phyloP scores from a whole-genome alignment of 2,888 invertebrate genomes.

The Uloborus plumipes region DNA sequence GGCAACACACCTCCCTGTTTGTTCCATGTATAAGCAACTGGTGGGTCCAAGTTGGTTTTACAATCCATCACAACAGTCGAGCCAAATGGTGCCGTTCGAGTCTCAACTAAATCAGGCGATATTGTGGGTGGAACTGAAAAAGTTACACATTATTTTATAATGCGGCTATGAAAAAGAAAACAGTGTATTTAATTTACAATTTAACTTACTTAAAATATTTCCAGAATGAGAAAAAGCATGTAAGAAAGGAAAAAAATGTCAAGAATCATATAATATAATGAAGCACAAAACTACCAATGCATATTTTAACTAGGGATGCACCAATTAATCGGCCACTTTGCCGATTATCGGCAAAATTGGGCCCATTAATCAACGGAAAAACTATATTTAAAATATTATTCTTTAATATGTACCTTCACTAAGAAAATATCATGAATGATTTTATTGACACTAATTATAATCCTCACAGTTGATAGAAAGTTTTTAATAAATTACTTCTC shows the following conservation, averaged over 20 bases:
- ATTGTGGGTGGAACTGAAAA: constrained; percentile 61
- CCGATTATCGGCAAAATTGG: no score
- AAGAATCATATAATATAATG: background rate
- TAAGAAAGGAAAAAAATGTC: background rate
- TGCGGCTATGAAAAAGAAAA: background rate
- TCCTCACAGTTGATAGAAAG: no score
- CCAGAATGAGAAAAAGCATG: background rate
- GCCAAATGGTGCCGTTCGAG: constrained; percentile 77
- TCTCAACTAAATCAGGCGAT: constrained; percentile 72
- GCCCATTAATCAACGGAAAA: no score
- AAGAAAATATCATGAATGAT: no score
- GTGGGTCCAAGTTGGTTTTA: constrained; percentile 77
- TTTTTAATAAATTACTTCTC: no score
- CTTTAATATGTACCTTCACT: no score
- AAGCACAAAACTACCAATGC: background rate
- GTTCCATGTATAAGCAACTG: constrained; percentile 81
- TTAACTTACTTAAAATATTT: background rate
- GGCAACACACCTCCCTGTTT: constrained; percentile 81
- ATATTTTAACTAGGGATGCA: no score
- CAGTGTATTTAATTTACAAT: background rate
- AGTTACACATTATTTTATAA: background rate
- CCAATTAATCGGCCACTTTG: no score
- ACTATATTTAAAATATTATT: no score
- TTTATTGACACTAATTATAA: no score
- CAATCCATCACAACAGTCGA: constrained; percentile 80